A percentile compares a stretch with the other conserved stretches of the same genome.
These are phyloP conservation scores for Hyles euphorbiae DNA, from an alignment of 1,140 invertebrate genomes.

Conservation along the genomic window DNA sequence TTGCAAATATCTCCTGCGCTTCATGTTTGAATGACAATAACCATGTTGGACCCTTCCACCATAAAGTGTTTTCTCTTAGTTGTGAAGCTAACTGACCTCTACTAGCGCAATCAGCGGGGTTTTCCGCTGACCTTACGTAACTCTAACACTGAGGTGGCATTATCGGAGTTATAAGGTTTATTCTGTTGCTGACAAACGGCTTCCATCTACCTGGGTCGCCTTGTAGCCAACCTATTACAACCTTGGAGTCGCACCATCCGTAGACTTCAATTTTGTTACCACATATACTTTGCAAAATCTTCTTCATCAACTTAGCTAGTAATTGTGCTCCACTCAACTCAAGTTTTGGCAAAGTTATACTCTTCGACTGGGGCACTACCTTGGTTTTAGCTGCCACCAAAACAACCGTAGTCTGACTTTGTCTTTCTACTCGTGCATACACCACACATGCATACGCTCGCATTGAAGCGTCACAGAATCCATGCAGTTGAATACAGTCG, in stretches of 20 bases:
- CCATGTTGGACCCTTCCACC: constrained; percentile 28
- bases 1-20: too few relatives aligned
- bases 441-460: too few relatives aligned
- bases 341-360: too few relatives aligned
- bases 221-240: constrained; percentile 19
- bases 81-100: constrained; percentile 19
- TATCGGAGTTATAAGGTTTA: constrained; percentile 15
- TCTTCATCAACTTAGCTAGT: too few relatives aligned
- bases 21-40: constrained; percentile 9
- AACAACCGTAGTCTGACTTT: too few relatives aligned
- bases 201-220: constrained; percentile 11
- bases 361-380: too few relatives aligned
- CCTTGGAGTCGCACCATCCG: constrained; percentile 18
- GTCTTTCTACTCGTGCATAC: too few relatives aligned
- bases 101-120: constrained; percentile 30
- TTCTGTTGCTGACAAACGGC: constrained; percentile 10
- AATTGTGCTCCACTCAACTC: too few relatives aligned
- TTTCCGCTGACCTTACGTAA: constrained; percentile 26
- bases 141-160: constrained; percentile 15
- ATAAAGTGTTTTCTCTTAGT: constrained; percentile 17
- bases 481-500: too few relatives aligned
- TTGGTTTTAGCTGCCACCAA: too few relatives aligned
- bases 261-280: constrained; percentile 3
- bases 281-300: too few relatives aligned
- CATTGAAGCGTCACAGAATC: too few relatives aligned